A percentile compares a stretch with the other conserved stretches of the same genome.
Evolutionary conservation across 1,140 invertebrate genomes (phyloP).

Genomic region (Drosophila simulans): DNA sequence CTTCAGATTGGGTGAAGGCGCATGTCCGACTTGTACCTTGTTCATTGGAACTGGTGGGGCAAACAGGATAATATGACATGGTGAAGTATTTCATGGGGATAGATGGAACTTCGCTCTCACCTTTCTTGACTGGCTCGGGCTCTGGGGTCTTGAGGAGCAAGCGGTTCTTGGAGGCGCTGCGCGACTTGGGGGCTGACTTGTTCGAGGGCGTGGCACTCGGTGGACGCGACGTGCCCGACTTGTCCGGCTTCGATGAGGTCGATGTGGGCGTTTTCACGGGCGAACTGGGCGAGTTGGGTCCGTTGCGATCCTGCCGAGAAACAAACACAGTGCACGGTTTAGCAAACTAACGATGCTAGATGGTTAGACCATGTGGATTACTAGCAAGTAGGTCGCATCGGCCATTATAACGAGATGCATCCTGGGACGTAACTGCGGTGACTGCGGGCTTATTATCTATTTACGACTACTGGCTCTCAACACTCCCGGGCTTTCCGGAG

Average conservation of each 20-base stretch:
- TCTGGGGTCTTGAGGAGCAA: conserved; percentile 83
- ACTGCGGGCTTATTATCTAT: conserved; percentile 26
- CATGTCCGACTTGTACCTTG: conserved; percentile 95
- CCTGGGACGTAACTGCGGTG: conserved; percentile 16
- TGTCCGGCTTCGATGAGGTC: conserved; percentile 79
- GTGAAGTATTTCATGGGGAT: no score
- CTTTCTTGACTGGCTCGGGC: conserved; percentile 89
- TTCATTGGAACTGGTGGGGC: conserved; percentile 91
- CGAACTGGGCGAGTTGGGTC: conserved; percentile 80
- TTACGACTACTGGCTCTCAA: conserved; percentile 66
- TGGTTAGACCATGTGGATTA: conserved; percentile 34
- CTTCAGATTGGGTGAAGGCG: conserved; percentile 95
- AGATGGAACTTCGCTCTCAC: conserved; percentile 84
- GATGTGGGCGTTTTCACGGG: conserved; percentile 84
- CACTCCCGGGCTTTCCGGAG: conserved; percentile 57
- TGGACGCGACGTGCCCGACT: conserved; percentile 76
- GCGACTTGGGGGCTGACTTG: conserved; percentile 79
- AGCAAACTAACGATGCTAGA: not conserved
- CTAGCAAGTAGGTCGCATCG: conserved; percentile 68
- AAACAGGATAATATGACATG: no score
- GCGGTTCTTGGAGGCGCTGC: conserved; percentile 81
- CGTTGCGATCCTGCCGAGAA: conserved; percentile 81
- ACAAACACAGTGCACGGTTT: not conserved
- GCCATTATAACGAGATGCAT: conserved; percentile 80
- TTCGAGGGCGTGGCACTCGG: conserved; percentile 83